Conservation (phyloP, 2,888 invertebrate genomes). For the Anagyrus pseudococci region DNA sequence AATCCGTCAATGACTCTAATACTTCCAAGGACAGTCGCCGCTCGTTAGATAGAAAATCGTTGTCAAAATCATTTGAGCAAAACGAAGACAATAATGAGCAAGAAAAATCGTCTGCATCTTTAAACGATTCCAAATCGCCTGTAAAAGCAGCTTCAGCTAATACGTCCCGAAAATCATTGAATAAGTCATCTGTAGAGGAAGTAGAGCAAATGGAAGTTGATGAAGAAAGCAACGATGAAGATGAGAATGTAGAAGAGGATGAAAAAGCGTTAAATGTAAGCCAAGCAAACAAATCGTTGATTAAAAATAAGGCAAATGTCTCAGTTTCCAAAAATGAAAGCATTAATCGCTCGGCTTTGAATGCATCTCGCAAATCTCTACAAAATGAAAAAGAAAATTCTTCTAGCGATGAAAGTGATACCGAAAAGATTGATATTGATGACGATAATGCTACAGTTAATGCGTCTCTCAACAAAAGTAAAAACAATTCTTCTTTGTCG, state of each 20-base stretch:
- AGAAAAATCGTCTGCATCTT: constrained; percentile 2
- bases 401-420: constrained; percentile 5
- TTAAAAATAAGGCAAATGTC: background rate
- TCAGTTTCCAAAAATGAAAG: constrained; percentile 10
- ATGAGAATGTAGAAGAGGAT: constrained; percentile 2
- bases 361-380: background rate
- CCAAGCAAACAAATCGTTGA: background rate
- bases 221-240: constrained; percentile 12
- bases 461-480: too few relatives aligned
- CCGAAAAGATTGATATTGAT: background rate
- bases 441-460: too few relatives aligned
- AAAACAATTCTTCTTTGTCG: too few relatives aligned
- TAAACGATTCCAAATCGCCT: background rate
- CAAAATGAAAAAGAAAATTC: background rate
- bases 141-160: background rate
- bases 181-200: constrained; percentile 21
- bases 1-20: background rate
- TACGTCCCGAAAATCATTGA: constrained; percentile 11
- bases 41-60: background rate
- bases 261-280: constrained; percentile 5
- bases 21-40: background rate
- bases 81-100: background rate
- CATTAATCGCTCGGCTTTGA: background rate
- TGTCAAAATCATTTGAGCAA: background rate
- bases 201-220: constrained; percentile 12